Evolutionary conservation across 2,113 vertebrate genomes (phyloP).

Genomic region (Solenodon paradoxus): DNA sequence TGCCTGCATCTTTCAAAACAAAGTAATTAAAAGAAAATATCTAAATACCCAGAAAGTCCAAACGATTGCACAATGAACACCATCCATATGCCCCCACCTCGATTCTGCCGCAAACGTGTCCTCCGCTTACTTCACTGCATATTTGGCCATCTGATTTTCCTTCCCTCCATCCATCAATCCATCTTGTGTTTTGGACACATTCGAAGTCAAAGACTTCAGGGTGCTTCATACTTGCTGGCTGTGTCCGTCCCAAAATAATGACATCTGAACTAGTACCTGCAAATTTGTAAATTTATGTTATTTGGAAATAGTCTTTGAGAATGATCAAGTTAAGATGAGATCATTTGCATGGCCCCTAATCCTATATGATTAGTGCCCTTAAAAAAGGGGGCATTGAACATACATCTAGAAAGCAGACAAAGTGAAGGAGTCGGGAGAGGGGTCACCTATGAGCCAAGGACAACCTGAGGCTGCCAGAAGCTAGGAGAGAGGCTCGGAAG

Average conservation of each 20-base stretch:
- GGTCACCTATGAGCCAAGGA: neutral
- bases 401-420: neutral
- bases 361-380: neutral
- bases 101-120: neutral
- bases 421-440: neutral
- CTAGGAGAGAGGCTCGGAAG: neutral
- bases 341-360: neutral
- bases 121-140: neutral
- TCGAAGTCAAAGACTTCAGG: neutral
- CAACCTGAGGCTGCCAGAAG: neutral
- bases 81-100: too few species aligned
- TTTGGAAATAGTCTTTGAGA: neutral
- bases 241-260: too few species aligned
- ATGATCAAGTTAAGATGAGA: neutral
- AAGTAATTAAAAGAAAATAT: too few species aligned
- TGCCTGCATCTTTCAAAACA: too few species aligned
- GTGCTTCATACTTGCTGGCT: too few species aligned
- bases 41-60: neutral
- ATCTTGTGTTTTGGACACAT: neutral
- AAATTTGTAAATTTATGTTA: neutral
- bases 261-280: neutral
- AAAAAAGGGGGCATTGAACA: neutral
- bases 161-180: neutral
- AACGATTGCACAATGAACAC: neutral
- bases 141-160: neutral